These are phyloP conservation scores for Chromoteleia sp. DNA, from an alignment of 2,888 invertebrate species.

Conservation along the genomic window DNA sequence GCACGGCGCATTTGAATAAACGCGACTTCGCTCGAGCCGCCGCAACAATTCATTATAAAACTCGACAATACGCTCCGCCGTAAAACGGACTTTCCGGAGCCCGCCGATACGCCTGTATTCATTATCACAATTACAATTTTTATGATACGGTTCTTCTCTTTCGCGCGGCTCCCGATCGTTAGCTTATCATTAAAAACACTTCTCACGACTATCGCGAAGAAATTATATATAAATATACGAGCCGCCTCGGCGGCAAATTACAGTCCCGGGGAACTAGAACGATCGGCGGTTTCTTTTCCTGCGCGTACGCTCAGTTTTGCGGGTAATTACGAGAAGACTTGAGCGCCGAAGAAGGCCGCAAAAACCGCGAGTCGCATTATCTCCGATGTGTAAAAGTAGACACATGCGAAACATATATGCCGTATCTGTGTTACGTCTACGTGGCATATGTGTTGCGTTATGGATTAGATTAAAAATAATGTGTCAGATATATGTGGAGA, in stretches of 20 bases:
- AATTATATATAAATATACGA: constrained; percentile 58
- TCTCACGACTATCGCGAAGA: constrained; percentile 63
- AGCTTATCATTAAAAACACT: constrained; percentile 66
- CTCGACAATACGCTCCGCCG: constrained; percentile 13
- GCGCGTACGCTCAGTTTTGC: constrained; percentile 44
- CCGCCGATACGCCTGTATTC: constrained; percentile 32
- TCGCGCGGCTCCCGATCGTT: constrained; percentile 47
- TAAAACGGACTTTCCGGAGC: constrained; percentile 40
- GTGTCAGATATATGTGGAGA: too few species aligned
- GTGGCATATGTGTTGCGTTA: too few species aligned
- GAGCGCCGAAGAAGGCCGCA: constrained; percentile 33
- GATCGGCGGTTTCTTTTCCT: constrained; percentile 61
- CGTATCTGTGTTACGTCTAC: too few species aligned
- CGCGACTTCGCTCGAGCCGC: neutral
- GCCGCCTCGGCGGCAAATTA: constrained; percentile 52
- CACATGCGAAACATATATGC: too few species aligned
- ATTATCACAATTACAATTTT: constrained; percentile 61
- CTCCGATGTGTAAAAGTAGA: too few species aligned
- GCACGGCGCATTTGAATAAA: constrained; percentile 27
- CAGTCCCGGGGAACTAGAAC: constrained; percentile 53
- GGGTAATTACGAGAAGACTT: constrained; percentile 52
- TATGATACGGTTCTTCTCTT: constrained; percentile 41
- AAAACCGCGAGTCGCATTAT: constrained; percentile 48
- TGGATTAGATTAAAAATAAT: too few species aligned
- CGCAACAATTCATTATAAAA: constrained; percentile 25